phyloP scores from a whole-genome alignment of 2,113 vertebrate species.

The Crotalus tigris region DNA sequence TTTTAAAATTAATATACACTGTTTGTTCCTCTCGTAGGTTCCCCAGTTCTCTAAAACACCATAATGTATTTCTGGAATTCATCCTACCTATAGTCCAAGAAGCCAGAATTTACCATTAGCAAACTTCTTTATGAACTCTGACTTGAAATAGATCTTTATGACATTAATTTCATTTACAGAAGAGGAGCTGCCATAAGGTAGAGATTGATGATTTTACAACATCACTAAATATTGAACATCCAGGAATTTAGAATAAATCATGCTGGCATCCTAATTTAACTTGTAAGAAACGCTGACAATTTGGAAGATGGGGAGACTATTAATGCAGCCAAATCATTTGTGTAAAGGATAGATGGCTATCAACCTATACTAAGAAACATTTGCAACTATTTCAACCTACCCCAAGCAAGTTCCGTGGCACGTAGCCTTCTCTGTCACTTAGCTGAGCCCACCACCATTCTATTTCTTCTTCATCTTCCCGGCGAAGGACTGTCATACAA shows the following conservation, averaged over 20 bases:
- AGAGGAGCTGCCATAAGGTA: not conserved
- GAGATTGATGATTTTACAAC: not conserved
- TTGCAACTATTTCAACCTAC: slow-evolving; percentile 69
- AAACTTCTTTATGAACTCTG: not conserved
- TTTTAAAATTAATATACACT: not conserved
- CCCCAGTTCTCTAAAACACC: not conserved
- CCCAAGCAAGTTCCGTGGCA: slow-evolving; percentile 92
- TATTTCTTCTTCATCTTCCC: slow-evolving; percentile 89
- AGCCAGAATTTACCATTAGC: not conserved
- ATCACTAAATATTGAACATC: not conserved
- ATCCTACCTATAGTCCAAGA: not conserved
- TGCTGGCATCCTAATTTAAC: not conserved
- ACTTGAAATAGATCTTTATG: not conserved
- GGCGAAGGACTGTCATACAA: slow-evolving; percentile 86
- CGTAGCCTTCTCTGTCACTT: slow-evolving; percentile 84
- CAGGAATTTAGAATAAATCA: not conserved
- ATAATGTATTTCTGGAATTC: not conserved
- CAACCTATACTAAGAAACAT: no score
- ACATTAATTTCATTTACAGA: not conserved
- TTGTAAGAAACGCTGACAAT: not conserved
- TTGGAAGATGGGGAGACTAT: not conserved
- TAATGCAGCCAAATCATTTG: not conserved
- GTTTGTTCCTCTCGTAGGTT: not conserved
- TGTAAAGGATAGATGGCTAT: not conserved
- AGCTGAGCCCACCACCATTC: slow-evolving; percentile 98